Conservation (phyloP, 2,888 invertebrate species). For the Pyralis farinalis region DNA sequence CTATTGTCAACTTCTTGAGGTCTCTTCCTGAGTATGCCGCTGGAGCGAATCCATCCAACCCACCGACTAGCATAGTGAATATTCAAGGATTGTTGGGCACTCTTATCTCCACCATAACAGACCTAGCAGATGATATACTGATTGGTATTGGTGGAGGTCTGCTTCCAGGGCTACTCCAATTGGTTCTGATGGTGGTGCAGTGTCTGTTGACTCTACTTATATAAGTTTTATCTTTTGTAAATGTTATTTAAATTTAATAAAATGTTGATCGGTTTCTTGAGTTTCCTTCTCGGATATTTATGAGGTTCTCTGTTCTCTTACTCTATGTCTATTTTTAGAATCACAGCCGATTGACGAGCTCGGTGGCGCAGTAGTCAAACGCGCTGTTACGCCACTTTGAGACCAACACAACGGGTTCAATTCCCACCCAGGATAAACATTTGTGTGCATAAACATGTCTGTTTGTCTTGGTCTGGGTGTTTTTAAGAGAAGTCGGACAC, state of each 20-base stretch:
- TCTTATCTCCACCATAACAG: constrained; percentile 46
- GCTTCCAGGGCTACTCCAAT: constrained; percentile 56
- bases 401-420: too few relatives aligned
- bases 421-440: too few relatives aligned
- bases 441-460: too few relatives aligned
- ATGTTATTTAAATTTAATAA: constrained; percentile 11
- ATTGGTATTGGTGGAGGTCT: constrained; percentile 58
- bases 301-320: too few relatives aligned
- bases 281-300: constrained; percentile 3
- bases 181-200: constrained; percentile 58
- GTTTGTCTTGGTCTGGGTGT: too few relatives aligned
- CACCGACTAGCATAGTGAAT: constrained; percentile 41
- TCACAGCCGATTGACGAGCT: too few relatives aligned
- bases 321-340: too few relatives aligned
- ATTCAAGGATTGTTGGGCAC: constrained; percentile 53
- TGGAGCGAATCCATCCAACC: constrained; percentile 58
- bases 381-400: too few relatives aligned
- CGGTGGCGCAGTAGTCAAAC: too few relatives aligned
- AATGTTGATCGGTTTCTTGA: constrained; percentile 3
- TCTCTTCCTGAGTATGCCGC: constrained; percentile 60
- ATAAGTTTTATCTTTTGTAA: constrained; percentile 29
- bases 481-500: too few relatives aligned
- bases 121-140: constrained; percentile 56
- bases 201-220: constrained; percentile 48
- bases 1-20: constrained; percentile 65